phyloP scores from a whole-genome alignment of 2,113 vertebrate species.

The Urocynchramus pylzowi region DNA sequence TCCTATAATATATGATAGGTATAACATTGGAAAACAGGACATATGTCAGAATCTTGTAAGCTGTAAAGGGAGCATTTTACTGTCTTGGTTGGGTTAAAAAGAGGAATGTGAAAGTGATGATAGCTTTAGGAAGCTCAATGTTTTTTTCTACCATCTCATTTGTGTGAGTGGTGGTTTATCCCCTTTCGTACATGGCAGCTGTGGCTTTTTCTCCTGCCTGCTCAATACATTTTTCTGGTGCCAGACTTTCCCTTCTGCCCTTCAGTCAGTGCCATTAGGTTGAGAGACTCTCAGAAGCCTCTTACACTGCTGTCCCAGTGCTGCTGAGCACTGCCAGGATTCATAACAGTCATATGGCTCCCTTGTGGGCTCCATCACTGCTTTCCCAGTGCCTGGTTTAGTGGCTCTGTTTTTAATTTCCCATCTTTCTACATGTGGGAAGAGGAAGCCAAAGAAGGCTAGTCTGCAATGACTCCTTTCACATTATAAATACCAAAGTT shows the following conservation, averaged over 20 bases:
- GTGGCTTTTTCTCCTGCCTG: not conserved
- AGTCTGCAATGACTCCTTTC: not conserved
- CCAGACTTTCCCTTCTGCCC: not conserved
- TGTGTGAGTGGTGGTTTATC: not conserved
- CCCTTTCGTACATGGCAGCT: fast-evolving
- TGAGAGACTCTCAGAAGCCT: not conserved
- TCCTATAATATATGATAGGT: not conserved
- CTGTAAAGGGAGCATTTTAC: not conserved
- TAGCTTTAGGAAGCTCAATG: not conserved
- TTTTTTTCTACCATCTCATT: not conserved
- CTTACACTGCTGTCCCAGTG: not conserved
- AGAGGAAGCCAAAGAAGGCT: not conserved
- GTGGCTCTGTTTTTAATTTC: not conserved
- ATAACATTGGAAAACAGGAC: not conserved
- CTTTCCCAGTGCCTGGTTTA: not conserved
- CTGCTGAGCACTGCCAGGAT: not conserved
- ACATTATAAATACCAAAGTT: not conserved
- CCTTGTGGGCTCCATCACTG: not conserved
- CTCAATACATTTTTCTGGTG: not conserved
- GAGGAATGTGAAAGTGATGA: not conserved
- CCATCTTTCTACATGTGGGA: not conserved
- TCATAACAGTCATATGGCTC: not conserved
- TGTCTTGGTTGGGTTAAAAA: not conserved
- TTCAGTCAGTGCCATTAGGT: not conserved
- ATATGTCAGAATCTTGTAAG: not conserved